phyloP scores from a whole-genome alignment of 2,113 vertebrate species.

The Elanus axillaris region DNA sequence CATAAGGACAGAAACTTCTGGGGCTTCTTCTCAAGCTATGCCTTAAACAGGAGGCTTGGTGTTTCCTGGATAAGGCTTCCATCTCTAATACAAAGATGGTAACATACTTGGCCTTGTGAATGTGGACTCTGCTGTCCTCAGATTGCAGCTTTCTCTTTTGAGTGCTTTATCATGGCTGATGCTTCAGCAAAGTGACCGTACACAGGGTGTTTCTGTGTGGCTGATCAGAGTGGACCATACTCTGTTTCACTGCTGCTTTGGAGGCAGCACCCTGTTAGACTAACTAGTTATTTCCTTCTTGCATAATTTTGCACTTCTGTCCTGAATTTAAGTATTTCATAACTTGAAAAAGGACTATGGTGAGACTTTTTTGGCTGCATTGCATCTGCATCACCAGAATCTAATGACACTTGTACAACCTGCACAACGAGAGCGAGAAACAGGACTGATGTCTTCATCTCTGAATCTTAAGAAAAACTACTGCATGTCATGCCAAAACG shows the following conservation, averaged over 20 bases:
- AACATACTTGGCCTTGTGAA: neutral
- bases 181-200: neutral
- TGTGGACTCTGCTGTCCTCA: neutral
- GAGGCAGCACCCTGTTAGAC: neutral
- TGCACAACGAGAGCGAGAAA: neutral
- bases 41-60: neutral
- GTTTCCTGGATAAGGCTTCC: neutral
- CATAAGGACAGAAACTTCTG: neutral
- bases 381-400: neutral
- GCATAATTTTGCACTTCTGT: neutral
- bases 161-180: neutral
- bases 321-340: neutral
- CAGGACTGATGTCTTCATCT: neutral
- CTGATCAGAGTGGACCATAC: accelerated
- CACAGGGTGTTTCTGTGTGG: neutral
- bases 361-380: neutral
- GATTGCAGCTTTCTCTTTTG: neutral
- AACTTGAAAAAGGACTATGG: neutral
- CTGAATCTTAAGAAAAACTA: neutral
- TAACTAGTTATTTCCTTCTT: neutral
- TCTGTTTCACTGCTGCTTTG: neutral
- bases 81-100: neutral
- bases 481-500: neutral
- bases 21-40: neutral
- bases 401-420: no score